Base-by-base conservation (phyloP, 2,113 vertebrate species). In the Pteruthius melanotis region DNA sequence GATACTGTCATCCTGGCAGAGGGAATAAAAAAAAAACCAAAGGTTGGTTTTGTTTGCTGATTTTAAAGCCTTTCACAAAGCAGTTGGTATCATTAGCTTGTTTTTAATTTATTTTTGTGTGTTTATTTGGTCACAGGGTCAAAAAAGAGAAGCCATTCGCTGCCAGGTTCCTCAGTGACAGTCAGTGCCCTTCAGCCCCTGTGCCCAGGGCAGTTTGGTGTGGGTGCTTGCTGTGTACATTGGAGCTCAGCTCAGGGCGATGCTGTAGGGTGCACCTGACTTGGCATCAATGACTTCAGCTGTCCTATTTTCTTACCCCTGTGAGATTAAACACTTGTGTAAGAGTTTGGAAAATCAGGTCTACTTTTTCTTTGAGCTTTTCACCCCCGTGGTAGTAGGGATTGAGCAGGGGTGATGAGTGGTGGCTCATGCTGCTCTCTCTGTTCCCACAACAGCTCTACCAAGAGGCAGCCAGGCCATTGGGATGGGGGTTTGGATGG, bases 401-500 rank as follows among this genome's bases (percentile, higher is more conserved):
- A 44, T 33, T 8, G 78, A 75, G 21, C 22, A 49, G 37, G 17
- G 20, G 4, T 45, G 9, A 21, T 9, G 9, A 8, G n/a, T 10
- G 52, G 33, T 54, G 33, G 44, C 47, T 75, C 0, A 0, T 68
- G 66, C 63, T 70, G 77, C 54, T 81, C 50, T 47, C 15, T 3
- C 40, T 2, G 1, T 44, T 86, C 52, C 53, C 18, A 3, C 8
- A n/a, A 69, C 4, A 2, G 14, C 88, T 69, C n/a, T 76, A 11
- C 71, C 3, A 9, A 39, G 44, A 47, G 44, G 21, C 30, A 50
- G 20, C 23, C 0, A 0, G 13, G 12, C 40, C 13, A 2, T 27
- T 20, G 15, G 26, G 8, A 1, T 22, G 33, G 47, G 63, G 30
- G 1, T 22, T 76, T 50, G 52, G 40, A 3, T 78, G 44, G n/a